phyloP scores from a whole-genome alignment of 1,140 invertebrate genomes.

The Zaprionus capensis region DNA sequence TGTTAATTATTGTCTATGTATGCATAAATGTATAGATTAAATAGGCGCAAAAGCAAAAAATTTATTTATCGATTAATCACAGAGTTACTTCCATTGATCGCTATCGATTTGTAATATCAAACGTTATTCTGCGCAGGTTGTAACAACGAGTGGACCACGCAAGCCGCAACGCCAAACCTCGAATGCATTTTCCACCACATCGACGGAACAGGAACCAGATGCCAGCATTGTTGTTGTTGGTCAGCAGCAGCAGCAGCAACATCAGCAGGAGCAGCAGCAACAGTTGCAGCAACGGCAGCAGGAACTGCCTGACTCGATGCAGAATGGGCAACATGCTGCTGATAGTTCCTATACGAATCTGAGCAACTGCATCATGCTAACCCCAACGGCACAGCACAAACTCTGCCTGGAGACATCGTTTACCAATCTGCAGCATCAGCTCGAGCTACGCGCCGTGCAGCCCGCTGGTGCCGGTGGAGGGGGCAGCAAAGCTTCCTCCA shows the following conservation, averaged over 20 bases:
- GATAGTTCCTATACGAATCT: constrained; percentile 74
- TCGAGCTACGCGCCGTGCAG: constrained; percentile 34
- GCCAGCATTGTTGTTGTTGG: not conserved
- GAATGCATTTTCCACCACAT: constrained; percentile 78
- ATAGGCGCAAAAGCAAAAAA: not conserved
- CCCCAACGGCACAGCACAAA: constrained; percentile 86
- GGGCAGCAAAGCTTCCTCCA: constrained; percentile 84
- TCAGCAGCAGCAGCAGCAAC: not conserved
- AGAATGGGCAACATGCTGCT: constrained; percentile 44
- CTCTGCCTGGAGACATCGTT: constrained; percentile 91
- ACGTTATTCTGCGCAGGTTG: constrained; percentile 86
- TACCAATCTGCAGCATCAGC: constrained; percentile 85
- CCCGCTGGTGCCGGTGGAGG: constrained; percentile 1
- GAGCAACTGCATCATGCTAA: constrained; percentile 74
- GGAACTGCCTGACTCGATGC: constrained; percentile 16
- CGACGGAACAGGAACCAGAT: constrained; percentile 66
- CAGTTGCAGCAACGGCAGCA: constrained; percentile 35
- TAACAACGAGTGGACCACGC: constrained; percentile 89
- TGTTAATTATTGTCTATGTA: constrained; percentile 28
- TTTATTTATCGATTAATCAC: not conserved
- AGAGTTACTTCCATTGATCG: not conserved
- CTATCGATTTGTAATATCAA: constrained; percentile 14
- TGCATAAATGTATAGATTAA: not conserved
- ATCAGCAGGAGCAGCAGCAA: not conserved
- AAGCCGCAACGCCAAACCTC: constrained; percentile 88